phyloP scores from a whole-genome alignment of 2,113 vertebrate species.

The Argyrosomus japonicus region DNA sequence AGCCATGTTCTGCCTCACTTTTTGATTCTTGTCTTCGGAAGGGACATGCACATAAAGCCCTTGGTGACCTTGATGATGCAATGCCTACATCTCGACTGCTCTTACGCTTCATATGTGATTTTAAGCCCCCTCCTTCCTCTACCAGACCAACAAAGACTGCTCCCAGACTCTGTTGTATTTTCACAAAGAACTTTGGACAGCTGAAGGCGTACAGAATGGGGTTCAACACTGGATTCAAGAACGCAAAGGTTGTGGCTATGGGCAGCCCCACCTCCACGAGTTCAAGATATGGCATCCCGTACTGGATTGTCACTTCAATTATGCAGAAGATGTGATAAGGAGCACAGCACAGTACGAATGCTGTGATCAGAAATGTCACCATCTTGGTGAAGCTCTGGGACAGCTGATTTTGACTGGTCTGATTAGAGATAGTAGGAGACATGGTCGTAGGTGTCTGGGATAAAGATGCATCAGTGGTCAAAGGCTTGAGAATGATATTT shows the following conservation, averaged over 20 bases:
- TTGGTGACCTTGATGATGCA: neutral
- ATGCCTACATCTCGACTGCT: conserved; percentile 32
- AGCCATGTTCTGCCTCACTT: neutral
- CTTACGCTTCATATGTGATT: conserved; percentile 3
- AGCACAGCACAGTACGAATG: conserved; percentile 90
- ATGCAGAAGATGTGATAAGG: conserved; percentile 89
- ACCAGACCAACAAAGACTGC: conserved; percentile 81
- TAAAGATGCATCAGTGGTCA: neutral
- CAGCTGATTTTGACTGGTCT: conserved; percentile 33
- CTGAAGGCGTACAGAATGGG: conserved; percentile 93
- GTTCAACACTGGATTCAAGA: conserved; percentile 89
- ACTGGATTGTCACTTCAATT: conserved; percentile 83
- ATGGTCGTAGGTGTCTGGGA: neutral
- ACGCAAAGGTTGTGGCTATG: conserved; percentile 87
- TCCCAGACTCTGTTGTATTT: conserved; percentile 77
- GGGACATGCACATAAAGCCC: neutral
- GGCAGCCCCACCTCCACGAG: conserved; percentile 72
- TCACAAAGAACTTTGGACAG: conserved; percentile 89
- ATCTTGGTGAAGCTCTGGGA: conserved; percentile 90
- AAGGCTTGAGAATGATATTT: conserved; percentile 15
- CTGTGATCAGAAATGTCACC: conserved; percentile 88
- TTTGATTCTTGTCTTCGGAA: neutral
- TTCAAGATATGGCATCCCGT: neutral
- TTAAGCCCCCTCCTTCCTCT: conserved; percentile 70
- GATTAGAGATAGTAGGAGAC: conserved; percentile 10